These are phyloP conservation scores for Dipodomys merriami DNA, from an alignment of 2,113 vertebrate genomes.

Conservation along the genomic window DNA sequence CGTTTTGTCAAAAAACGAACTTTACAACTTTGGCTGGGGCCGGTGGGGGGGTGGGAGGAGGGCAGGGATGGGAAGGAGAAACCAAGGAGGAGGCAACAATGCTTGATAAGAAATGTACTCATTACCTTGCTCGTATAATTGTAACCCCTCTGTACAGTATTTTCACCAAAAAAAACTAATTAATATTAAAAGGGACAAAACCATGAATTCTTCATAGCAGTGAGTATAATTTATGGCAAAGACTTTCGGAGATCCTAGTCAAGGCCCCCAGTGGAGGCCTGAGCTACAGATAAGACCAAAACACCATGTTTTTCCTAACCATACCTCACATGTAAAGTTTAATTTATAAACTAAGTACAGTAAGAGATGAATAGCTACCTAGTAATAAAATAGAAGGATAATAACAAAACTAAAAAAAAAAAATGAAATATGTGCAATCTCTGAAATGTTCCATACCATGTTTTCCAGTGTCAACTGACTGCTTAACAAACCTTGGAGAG, in stretches of 20 bases:
- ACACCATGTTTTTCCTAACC: background rate
- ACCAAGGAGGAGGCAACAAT: too few species aligned
- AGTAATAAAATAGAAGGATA: background rate
- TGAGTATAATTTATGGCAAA: conserved; percentile 5
- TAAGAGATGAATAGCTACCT: background rate
- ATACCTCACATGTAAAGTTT: background rate
- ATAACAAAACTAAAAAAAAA: background rate
- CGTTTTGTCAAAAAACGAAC: too few species aligned
- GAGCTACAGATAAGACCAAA: background rate
- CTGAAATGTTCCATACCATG: background rate
- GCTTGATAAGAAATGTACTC: too few species aligned
- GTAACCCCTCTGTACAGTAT: too few species aligned
- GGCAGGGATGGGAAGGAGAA: too few species aligned
- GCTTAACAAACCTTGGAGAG: background rate
- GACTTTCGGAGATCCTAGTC: background rate
- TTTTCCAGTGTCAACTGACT: background rate
- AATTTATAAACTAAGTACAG: background rate
- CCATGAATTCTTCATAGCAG: background rate
- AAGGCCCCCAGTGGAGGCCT: background rate
- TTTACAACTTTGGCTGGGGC: too few species aligned
- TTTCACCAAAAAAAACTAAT: background rate
- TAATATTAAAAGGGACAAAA: background rate
- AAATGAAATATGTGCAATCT: background rate
- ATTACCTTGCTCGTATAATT: too few species aligned
- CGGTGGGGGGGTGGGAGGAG: too few species aligned